Evolutionary conservation across 1,140 invertebrate genomes (phyloP).

Genomic region (Bradysia coprophila): DNA sequence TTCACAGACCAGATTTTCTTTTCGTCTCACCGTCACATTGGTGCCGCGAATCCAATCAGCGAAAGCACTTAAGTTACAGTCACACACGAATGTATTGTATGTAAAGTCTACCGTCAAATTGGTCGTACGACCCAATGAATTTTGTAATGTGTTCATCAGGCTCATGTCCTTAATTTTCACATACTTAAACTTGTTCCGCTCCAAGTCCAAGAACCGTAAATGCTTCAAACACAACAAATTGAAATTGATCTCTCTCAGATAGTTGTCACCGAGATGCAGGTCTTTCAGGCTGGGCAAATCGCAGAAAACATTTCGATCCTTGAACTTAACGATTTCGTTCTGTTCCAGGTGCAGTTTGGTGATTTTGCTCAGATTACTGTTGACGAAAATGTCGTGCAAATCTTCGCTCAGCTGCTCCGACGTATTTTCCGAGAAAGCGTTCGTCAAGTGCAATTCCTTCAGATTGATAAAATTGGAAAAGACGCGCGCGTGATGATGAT

Average conservation of each 20-base stretch:
- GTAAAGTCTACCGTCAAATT: conserved; percentile 43
- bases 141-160: conserved; percentile 34
- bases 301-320: conserved; percentile 47
- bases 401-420: conserved; percentile 38
- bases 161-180: conserved; percentile 36
- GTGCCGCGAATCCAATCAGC: conserved; percentile 42
- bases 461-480: conserved; percentile 63
- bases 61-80: conserved; percentile 38
- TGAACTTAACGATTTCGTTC: conserved; percentile 52
- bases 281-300: conserved; percentile 44
- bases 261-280: conserved; percentile 49
- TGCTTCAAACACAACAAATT: conserved; percentile 45
- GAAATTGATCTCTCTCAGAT: conserved; percentile 39
- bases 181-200: conserved; percentile 43
- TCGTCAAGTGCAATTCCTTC: conserved; percentile 49
- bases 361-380: conserved; percentile 43
- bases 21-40: conserved; percentile 37
- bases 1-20: conserved; percentile 31
- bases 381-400: conserved; percentile 52
- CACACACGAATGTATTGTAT: conserved; percentile 48
- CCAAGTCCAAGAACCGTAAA: conserved; percentile 47
- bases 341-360: conserved; percentile 59
- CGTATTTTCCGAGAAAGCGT: conserved; percentile 52
- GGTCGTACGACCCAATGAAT: conserved; percentile 24
- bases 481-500: conserved; percentile 47